Evolutionary conservation across 2,888 invertebrate species (phyloP).

Genomic region (Conchocele bisecta): DNA sequence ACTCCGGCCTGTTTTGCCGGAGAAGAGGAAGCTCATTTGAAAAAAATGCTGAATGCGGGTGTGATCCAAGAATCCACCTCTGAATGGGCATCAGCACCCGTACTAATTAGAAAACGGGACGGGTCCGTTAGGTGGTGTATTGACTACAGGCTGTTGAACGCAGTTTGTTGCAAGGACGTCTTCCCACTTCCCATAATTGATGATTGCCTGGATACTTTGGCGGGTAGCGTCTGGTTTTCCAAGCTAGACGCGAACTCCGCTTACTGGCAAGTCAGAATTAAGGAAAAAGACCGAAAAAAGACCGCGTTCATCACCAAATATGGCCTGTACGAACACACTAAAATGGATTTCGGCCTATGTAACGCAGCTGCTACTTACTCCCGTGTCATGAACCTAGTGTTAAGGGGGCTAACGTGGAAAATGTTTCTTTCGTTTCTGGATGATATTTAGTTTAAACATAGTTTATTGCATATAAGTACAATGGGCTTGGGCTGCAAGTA

Average conservation of each 20-base stretch:
- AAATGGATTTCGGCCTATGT: slow-evolving; percentile 55
- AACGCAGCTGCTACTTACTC: slow-evolving; percentile 54
- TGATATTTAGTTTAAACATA: too few relatives aligned
- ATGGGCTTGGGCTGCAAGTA: too few relatives aligned
- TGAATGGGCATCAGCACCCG: slow-evolving; percentile 49
- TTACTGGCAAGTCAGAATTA: slow-evolving; percentile 43
- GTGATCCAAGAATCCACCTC: slow-evolving; percentile 35
- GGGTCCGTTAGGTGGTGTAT: slow-evolving; percentile 10
- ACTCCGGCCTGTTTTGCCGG: slow-evolving; percentile 34
- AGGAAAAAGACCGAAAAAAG: slow-evolving; percentile 39
- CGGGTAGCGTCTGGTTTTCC: slow-evolving; percentile 39
- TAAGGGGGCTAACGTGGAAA: slow-evolving; percentile 7
- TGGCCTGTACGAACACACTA: slow-evolving; percentile 49
- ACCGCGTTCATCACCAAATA: slow-evolving; percentile 60
- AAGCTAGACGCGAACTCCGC: slow-evolving; percentile 51
- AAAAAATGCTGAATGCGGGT: slow-evolving; percentile 34
- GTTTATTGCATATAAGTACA: too few relatives aligned
- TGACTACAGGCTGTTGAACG: slow-evolving; percentile 3
- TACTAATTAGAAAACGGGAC: slow-evolving; percentile 42
- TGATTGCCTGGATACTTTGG: slow-evolving; percentile 41
- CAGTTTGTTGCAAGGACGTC: neutral
- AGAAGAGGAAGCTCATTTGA: slow-evolving; percentile 41
- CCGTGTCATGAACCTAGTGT: slow-evolving; percentile 9
- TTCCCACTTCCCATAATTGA: slow-evolving; percentile 27
- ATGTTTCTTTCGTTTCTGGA: slow-evolving; percentile 49